A percentile compares a stretch with the other conserved stretches of the same genome.
Conservation (phyloP, 1,140 invertebrate species). For the Drosophila pachea region DNA sequence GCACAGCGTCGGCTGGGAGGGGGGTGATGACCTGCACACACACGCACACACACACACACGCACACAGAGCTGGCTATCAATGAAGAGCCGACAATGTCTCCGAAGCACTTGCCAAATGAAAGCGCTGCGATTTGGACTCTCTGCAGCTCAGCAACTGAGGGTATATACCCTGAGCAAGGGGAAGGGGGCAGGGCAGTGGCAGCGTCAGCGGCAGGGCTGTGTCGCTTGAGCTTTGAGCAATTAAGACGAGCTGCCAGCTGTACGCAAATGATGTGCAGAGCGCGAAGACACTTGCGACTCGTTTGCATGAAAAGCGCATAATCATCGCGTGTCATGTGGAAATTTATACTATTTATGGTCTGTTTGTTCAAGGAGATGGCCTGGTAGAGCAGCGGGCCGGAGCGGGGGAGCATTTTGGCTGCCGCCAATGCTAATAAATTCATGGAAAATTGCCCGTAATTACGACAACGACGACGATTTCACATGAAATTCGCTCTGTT, state of each 20-base stretch:
- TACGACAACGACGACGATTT: slow-evolving; percentile 70
- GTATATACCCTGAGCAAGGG: slow-evolving; percentile 1
- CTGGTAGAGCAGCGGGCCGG: neutral
- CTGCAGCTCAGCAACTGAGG: slow-evolving; percentile 12
- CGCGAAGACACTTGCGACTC: slow-evolving; percentile 37
- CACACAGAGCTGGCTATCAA: slow-evolving; percentile 48
- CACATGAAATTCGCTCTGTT: slow-evolving; percentile 58
- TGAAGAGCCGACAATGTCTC: slow-evolving; percentile 53
- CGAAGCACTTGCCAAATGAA: slow-evolving; percentile 55
- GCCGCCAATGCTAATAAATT: slow-evolving; percentile 65
- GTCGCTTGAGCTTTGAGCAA: slow-evolving; percentile 71
- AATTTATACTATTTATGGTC: slow-evolving; percentile 78
- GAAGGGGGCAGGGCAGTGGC: slow-evolving; percentile 5
- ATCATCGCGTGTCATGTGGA: slow-evolving; percentile 77
- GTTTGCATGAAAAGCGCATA: slow-evolving; percentile 70
- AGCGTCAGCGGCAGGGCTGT: slow-evolving; percentile 29
- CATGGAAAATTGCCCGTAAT: slow-evolving; percentile 74
- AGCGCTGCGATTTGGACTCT: slow-evolving; percentile 62
- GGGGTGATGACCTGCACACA: slow-evolving; percentile 35
- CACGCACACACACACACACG: neutral
- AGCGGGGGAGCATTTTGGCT: slow-evolving; percentile 31
- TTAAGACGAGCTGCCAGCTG: slow-evolving; percentile 53
- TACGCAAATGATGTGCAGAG: slow-evolving; percentile 46
- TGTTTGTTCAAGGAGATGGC: slow-evolving; percentile 58
- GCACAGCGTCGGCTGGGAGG: neutral